Conservation (phyloP, 1,140 invertebrate species). For the fruit fly (Drosophila melanogaster) region Release_6_plus_ISO1_MT NT_033779.5:7526501-7527000, state of each 20-base stretch:
- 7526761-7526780: conserved; percentile 48
- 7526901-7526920: conserved; percentile 72
- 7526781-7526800: conserved; percentile 20
- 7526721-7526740: conserved; percentile 41
- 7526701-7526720: conserved; percentile 39
- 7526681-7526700: conserved; percentile 64
- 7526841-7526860: conserved; percentile 8
- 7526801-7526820: conserved; percentile 36
- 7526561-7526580: conserved; percentile 58
- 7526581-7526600: conserved; percentile 40
- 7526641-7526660: conserved; percentile 30
- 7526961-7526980: not conserved
- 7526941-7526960: not conserved
- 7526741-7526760: conserved; percentile 43
- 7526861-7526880: conserved; percentile 46
- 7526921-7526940: conserved; percentile 64
- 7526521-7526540: conserved; percentile 48
- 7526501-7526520: conserved; percentile 10
- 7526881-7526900: conserved; percentile 76
- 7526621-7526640: conserved; percentile 54
- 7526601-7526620: conserved; percentile 58
- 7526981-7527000: not conserved
- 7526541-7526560: conserved; percentile 73
- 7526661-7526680: conserved; percentile 71
- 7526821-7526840: conserved; percentile 56